Base-by-base conservation (phyloP, 2,113 vertebrate species). In the Phoenicopterus ruber region DNA sequence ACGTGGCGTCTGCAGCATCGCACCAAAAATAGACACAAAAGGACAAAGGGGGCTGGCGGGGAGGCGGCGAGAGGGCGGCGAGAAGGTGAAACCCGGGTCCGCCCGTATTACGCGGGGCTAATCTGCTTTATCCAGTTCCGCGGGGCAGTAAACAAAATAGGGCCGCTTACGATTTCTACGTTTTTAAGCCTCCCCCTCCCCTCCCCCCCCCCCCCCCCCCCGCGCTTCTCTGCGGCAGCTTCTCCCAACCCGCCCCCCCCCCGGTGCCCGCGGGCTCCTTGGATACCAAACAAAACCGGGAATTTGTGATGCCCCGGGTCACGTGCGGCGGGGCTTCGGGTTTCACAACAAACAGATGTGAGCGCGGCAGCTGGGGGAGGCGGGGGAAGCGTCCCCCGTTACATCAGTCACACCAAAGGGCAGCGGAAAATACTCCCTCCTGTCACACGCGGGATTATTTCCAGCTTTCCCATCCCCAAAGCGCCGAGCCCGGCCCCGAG, bases 261-360 rank as follows among this genome's bases (percentile, higher is more conserved):
- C 15, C 20, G 6, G 52, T 69, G 83, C 94, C 82, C 42, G 17
- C 91, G 86, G 90, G 98, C 97, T 98, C 97, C 98, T 97, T 98
- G 98, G 98, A 98, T 96, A 98, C 98, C 97, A 98, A 98, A 98
- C 97, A 97, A 97, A 98, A 98, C 96, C 80, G 96, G 93, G 96
- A 97, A 96, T 96, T 95, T 14, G 97, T 97, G 98, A 98, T 87
- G 97, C 96, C 49, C 97, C 91, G 65, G 62, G 89, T 99, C 99
- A 99, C 99, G 97, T 99, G 99, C 10, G 90, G 83, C 89, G 0
- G 54, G 34, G 92, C 88, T 98, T 99, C 98, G 14, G 96, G 98
- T 99, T 99, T 99, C 99, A 99, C 99, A 99, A 99, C 99, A 99
- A 99, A 99, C 99, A 99, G 98, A 98, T 98, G 98, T 97, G 98